Percentiles rank a stretch among this genome's conserved stretches.
phyloP scores from a whole-genome alignment of 2,797 vertebrate genomes.

The Chaetodon trifasciatus region DNA sequence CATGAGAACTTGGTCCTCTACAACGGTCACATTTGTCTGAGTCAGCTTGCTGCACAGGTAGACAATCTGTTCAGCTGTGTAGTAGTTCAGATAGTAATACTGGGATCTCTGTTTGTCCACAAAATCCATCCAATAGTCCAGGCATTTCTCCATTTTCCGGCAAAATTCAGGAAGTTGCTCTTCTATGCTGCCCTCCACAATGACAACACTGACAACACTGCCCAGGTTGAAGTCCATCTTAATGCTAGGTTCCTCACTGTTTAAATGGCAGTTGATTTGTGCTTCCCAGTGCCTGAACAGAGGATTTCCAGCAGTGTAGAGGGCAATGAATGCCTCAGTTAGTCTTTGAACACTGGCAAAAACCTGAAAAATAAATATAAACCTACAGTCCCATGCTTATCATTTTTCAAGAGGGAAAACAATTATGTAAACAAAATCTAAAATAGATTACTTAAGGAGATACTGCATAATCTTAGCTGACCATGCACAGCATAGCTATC shows the following conservation, averaged over 20 bases:
- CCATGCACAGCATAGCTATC: no score
- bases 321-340: constrained; percentile 89
- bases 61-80: constrained; percentile 95
- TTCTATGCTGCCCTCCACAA: constrained; percentile 80
- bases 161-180: constrained; percentile 89
- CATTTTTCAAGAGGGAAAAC: no score
- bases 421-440: no score
- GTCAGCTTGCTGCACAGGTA: constrained; percentile 88
- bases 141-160: constrained; percentile 90
- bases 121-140: constrained; percentile 89
- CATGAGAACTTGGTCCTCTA: constrained; percentile 87
- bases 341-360: constrained; percentile 93
- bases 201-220: constrained; percentile 68
- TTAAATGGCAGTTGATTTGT: constrained; percentile 83
- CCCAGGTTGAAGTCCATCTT: constrained; percentile 87
- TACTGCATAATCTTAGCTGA: no score
- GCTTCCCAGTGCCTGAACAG: constrained; percentile 92
- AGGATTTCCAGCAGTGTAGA: constrained; percentile 92
- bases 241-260: constrained; percentile 69
- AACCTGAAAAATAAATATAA: constrained; percentile 82
- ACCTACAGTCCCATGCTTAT: neutral
- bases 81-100: constrained; percentile 94
- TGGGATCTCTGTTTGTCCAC: constrained; percentile 87
- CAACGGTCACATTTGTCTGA: constrained; percentile 53
- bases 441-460: no score